Evolutionary conservation across 1,140 invertebrate genomes (phyloP), one percentile per base, ranked within the genome.

Genomic region (Drosophila melanica): DNA sequence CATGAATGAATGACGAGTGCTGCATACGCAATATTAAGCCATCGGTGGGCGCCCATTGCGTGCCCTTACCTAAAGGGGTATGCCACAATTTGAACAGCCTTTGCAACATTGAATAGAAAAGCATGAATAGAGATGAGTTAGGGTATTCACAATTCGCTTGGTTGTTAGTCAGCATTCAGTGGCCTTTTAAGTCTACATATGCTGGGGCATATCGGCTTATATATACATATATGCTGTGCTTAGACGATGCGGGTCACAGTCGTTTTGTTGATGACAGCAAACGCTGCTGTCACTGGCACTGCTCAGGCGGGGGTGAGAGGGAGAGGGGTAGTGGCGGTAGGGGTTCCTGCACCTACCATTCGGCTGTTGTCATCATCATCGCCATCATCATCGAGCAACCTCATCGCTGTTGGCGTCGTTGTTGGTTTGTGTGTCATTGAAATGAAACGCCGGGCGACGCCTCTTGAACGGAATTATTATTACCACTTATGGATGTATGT

Each of bases 401-500:
- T 63, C 75, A 64, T 35, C 55, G 68, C 50, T 68, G 68, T 77
- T 77, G 81, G 65, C 73, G 73, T 73, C 67, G 65, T 72, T 68
- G 65, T 72, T 68, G 77, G 87, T 82, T 86, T 90, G 79, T 89
- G 79, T 90, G 87, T 90, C 87, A 90, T 90, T 90, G 87, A 90
- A 90, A 90, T 79, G 82, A 86, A 86, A 87, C 78, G 82, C 71
- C 71, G 65, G 81, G 81, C 80, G 82, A 90, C 81, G 87, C 81
- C 87, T 90, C 87, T 86, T 82, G 86, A 90, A 71, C 87, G 77
- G 81, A 87, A 86, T 90, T 90, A 86, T 90, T 90, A 90, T 90
- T 90, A 79, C 87, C 87, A 90, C 87, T 90, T 87, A 82, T 86
- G 74, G 75, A 55, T 72, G 62, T 57, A 30, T 10, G 47, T 53